Percentiles rank a stretch among this genome's conserved stretches.
phyloP scores from a whole-genome alignment of 2,888 invertebrate genomes.

The Abrostola triplasia region DNA sequence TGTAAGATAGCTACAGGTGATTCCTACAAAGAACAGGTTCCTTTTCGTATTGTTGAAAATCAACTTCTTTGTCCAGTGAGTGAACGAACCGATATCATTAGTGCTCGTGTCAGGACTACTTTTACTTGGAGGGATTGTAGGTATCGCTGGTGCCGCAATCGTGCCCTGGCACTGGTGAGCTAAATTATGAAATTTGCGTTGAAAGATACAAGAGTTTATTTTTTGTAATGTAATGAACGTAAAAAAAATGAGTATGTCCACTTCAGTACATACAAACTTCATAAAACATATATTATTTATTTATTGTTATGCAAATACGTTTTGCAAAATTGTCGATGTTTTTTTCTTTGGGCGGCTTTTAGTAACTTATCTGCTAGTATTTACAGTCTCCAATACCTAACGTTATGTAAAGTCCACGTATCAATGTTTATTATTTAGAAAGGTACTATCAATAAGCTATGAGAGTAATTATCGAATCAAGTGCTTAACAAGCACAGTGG shows the following conservation, averaged over 20 bases:
- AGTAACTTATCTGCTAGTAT: background rate
- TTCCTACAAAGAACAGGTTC: slow-evolving; percentile 77
- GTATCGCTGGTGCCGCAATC: slow-evolving; percentile 35
- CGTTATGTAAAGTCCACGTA: slow-evolving; percentile 7
- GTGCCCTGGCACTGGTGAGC: slow-evolving; percentile 13
- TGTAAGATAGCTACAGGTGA: slow-evolving; percentile 79
- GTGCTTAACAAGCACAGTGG: slow-evolving; percentile 12
- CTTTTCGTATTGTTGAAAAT: slow-evolving; percentile 72
- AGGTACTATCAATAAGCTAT: slow-evolving; percentile 22
- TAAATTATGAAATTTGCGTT: slow-evolving; percentile 34
- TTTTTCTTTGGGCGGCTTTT: no score
- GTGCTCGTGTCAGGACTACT: slow-evolving; percentile 63
- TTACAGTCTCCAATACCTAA: background rate
- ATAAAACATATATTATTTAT: no score
- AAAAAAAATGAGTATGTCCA: background rate
- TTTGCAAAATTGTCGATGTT: no score
- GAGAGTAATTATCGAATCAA: slow-evolving; percentile 30
- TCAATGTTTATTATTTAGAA: slow-evolving; percentile 32
- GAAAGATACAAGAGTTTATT: slow-evolving; percentile 6
- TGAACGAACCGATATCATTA: slow-evolving; percentile 60
- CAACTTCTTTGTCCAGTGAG: slow-evolving; percentile 61
- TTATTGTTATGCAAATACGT: no score
- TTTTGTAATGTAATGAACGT: background rate
- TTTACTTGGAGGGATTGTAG: slow-evolving; percentile 63
- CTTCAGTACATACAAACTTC: background rate